Conservation (phyloP, 2,888 invertebrate species). For the Muschampia plurimacula region DNA sequence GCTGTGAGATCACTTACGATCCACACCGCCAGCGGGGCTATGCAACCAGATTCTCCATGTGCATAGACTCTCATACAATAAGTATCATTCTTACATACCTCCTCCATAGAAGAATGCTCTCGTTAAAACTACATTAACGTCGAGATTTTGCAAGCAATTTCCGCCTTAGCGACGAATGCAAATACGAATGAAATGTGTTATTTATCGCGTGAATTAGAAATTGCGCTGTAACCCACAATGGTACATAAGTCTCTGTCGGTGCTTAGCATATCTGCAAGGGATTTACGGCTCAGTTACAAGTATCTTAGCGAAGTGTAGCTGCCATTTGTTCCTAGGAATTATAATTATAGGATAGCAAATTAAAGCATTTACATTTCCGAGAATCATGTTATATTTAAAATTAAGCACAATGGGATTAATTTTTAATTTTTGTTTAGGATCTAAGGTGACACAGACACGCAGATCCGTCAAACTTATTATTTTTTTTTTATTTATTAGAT, state of each 20-base stretch:
- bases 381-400: no score
- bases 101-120: slow-evolving; percentile 54
- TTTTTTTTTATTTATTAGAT: no score
- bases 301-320: not conserved
- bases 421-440: no score
- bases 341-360: not conserved
- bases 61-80: not conserved
- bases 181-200: slow-evolving; percentile 79
- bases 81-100: slow-evolving; percentile 39
- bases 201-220: slow-evolving; percentile 77
- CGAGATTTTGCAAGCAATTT: slow-evolving; percentile 79
- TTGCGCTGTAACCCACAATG: slow-evolving; percentile 60
- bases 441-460: no score
- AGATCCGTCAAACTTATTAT: no score
- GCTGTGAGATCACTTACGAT: no score
- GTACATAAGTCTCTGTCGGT: slow-evolving; percentile 41
- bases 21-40: no score
- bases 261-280: slow-evolving; percentile 34
- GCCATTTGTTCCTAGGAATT: not conserved
- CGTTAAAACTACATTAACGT: slow-evolving; percentile 58
- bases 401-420: no score
- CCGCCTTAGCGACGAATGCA: slow-evolving; percentile 77
- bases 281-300: slow-evolving; percentile 18
- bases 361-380: no score
- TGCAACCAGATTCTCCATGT: not conserved